These are phyloP conservation scores for Drosophila birchii DNA, from an alignment of 2,888 invertebrate genomes.

Conservation along the genomic window DNA sequence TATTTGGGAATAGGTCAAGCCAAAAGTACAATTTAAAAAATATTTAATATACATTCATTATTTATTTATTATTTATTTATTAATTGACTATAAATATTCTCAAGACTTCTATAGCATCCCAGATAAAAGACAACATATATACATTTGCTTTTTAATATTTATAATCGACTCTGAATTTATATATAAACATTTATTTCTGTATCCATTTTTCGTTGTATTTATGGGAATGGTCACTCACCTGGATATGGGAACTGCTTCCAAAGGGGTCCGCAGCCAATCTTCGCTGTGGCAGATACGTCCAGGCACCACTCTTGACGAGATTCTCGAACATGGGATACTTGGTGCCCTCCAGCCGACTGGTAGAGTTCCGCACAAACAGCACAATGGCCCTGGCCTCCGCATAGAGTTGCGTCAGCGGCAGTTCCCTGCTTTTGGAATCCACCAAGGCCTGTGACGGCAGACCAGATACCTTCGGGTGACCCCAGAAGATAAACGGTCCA, in stretches of 20 bases:
- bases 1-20: neutral
- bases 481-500: conserved; percentile 88
- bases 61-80: neutral
- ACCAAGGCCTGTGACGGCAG: conserved; percentile 86
- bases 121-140: neutral
- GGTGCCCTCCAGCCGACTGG: conserved; percentile 86
- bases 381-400: conserved; percentile 87
- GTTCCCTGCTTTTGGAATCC: conserved; percentile 85
- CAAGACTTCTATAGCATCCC: neutral
- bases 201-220: neutral
- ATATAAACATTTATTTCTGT: conserved; percentile 1
- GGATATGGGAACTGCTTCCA: conserved; percentile 87
- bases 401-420: conserved; percentile 87
- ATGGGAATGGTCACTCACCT: conserved; percentile 82
- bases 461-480: conserved; percentile 85
- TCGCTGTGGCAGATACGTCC: conserved; percentile 87
- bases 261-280: conserved; percentile 87
- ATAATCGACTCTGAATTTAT: conserved; percentile 1
- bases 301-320: conserved; percentile 86
- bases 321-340: conserved; percentile 86
- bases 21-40: neutral
- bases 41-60: neutral
- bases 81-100: neutral
- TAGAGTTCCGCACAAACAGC: conserved; percentile 87
- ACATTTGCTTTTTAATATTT: neutral